Evolutionary conservation across 2,888 invertebrate genomes (phyloP), one percentile per base, ranked within the genome.

Genomic region (Penaeus monodon): DNA sequence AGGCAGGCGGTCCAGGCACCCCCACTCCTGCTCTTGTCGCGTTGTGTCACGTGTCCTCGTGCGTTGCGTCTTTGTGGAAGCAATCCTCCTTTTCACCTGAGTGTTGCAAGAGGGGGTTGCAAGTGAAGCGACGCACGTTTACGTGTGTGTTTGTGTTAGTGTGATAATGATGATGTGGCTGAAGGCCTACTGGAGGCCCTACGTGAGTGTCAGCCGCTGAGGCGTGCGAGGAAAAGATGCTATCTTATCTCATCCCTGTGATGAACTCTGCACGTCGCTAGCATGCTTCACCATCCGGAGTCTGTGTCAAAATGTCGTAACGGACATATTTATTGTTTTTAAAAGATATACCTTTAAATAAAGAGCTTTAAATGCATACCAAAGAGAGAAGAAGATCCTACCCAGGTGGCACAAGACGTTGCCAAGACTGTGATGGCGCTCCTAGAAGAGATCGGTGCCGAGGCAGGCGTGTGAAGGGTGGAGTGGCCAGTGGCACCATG

Each of bases 321-420:
- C 14, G 10, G 20, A 77, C 38, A 2, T 24, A 17, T 17, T 24
- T n/a, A 63, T 77, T 57, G 20, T 38, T 17, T 29, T 22, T 44
- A 49, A 17, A 20, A 63, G 29, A 49, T 57, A 77, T 27, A 14
- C 6, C n/a, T 57, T 27, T 77, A 20, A 8, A 64, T 38, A n/a
- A 33, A 27, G 20, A 76, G 44, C 49, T 84, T 64, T 81, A 81
- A 74, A 86, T 86, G 86, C 81, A 74, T 81, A 64, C 81, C 81
- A 44, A 81, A 81, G 81, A 86, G 77, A 76, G 8, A 66, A 64
- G 38, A 24, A 81, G 57, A 77, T 77, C 77, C 49, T n/a, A 79
- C 27, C 12, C 81, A 4, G 77, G 76, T 38, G 85, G 76, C 65
- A 57, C 70, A 20, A 29, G 66, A 57, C 29, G 70, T 57, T 65